Base-by-base conservation (phyloP, 37 sponge, comb jelly and placozoan species). In the Agelas oroides region DNA sequence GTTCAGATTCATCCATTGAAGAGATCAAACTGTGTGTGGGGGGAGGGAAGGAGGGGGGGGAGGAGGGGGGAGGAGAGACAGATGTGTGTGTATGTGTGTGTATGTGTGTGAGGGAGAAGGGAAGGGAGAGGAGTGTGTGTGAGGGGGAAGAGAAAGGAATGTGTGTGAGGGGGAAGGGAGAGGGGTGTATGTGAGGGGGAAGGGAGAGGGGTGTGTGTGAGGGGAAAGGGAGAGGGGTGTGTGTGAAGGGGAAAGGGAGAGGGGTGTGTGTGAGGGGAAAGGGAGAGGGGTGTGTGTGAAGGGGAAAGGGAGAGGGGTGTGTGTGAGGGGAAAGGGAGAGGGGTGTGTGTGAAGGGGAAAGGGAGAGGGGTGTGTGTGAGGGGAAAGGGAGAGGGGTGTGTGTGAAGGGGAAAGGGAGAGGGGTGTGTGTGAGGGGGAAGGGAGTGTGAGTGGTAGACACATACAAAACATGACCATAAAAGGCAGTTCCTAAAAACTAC, bases 21-120 rank as follows among this genome's bases (percentile, higher is more conserved):
- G 27, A 62, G 27, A 62, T 3, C 24, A 27, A 62, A 5, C 63
- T 28, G 63, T 28, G 27, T 5, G 5, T 13, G 5, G 3, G 63
- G 24, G 5, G 3, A 11, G 63, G 63, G 27, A 11, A 62, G 27
- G 70, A 5, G 37, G 35, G 37, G 5, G 70, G 5, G 46, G 46
- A 8, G 24, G 23, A 46, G 54, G 11, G 73, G 23, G 54, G 23
- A 28, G 46, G 77, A 3, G 67, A 6, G 53, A 34, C 2, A 8
- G 35, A 32, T 69, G 70, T 65, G 67, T 27, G 67, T 65, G 67
- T 65, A 25, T 65, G 67, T 25, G 30, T 65, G 30, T 27, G 67
- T 65, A 21, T 65, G 30, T 27, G 67, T 65, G 30, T 65, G 67
- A 14, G 67, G 21, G 70, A 21, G 37, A 2, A 21, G 31, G 37